phyloP scores from a whole-genome alignment of 2,888 invertebrate species.

The Leptura quadrifasciata region DNA sequence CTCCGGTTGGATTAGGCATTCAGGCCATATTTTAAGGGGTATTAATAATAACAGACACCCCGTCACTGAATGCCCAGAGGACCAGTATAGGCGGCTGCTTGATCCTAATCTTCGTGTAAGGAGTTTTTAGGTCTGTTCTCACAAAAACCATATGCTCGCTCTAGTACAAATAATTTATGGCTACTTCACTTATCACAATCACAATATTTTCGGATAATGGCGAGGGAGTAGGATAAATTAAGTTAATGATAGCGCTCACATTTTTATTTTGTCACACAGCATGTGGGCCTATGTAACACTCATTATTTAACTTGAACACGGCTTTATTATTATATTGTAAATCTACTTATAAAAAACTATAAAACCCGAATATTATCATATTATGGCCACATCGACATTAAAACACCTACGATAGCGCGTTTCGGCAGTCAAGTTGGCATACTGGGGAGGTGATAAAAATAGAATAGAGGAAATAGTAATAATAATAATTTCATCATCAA shows the following conservation, averaged over 20 bases:
- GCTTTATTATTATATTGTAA: too few relatives aligned
- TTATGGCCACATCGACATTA: too few relatives aligned
- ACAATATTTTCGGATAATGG: conserved; percentile 26
- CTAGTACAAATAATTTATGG: conserved; percentile 25
- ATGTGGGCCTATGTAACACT: too few relatives aligned
- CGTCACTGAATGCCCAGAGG: conserved; percentile 39
- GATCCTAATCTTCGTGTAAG: conserved; percentile 40
- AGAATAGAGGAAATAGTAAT: too few relatives aligned
- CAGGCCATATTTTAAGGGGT: conserved; percentile 32
- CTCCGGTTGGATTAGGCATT: conserved; percentile 22
- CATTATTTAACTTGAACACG: too few relatives aligned
- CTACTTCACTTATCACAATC: conserved; percentile 6
- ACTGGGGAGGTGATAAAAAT: too few relatives aligned
- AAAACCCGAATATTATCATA: too few relatives aligned
- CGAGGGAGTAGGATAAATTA: conserved; percentile 15
- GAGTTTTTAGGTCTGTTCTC: conserved; percentile 34
- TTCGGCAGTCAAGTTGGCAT: too few relatives aligned
- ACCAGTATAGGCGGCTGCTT: conserved; percentile 27
- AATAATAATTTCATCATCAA: too few relatives aligned
- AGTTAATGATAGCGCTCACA: conserved; percentile 8
- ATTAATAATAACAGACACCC: conserved; percentile 41
- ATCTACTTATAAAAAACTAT: too few relatives aligned
- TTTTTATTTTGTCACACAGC: neutral
- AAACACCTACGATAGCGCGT: too few relatives aligned
- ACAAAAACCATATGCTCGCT: conserved; percentile 34